Evolutionary conservation across 2,797 vertebrate genomes (phyloP).

Genomic region (Eleutherodactylus coqui): DNA sequence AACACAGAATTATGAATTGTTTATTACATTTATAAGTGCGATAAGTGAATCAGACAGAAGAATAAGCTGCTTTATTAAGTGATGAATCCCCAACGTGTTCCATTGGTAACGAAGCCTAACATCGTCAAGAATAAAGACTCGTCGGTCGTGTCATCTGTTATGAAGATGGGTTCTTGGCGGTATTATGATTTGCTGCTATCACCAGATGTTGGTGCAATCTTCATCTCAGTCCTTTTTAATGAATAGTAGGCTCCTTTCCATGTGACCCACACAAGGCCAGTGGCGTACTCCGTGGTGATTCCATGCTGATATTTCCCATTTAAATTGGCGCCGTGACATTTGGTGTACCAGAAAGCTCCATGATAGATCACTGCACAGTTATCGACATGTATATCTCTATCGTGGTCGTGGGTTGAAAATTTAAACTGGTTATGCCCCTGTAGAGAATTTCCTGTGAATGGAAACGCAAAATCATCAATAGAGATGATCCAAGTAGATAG

Average conservation of each 20-base stretch:
- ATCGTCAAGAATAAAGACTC: no score
- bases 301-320: constrained; percentile 30
- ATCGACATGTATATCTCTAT: neutral
- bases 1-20: no score
- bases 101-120: no score
- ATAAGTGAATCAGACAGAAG: no score
- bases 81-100: no score
- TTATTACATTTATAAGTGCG: no score
- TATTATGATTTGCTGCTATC: neutral
- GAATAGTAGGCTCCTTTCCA: constrained; percentile 34
- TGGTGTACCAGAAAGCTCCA: constrained; percentile 38
- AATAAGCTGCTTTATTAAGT: no score
- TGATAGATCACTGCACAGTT: no score
- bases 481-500: no score
- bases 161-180: neutral
- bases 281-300: constrained; percentile 16
- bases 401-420: constrained; percentile 23
- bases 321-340: constrained; percentile 14
- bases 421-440: neutral
- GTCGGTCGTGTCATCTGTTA: neutral
- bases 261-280: neutral
- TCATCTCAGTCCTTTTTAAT: constrained; percentile 35
- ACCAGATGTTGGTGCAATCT: neutral
- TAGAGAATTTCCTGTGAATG: no score
- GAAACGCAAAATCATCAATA: no score